Evolutionary conservation across 2,888 invertebrate genomes (phyloP).

Genomic region (Agrotis puta): DNA sequence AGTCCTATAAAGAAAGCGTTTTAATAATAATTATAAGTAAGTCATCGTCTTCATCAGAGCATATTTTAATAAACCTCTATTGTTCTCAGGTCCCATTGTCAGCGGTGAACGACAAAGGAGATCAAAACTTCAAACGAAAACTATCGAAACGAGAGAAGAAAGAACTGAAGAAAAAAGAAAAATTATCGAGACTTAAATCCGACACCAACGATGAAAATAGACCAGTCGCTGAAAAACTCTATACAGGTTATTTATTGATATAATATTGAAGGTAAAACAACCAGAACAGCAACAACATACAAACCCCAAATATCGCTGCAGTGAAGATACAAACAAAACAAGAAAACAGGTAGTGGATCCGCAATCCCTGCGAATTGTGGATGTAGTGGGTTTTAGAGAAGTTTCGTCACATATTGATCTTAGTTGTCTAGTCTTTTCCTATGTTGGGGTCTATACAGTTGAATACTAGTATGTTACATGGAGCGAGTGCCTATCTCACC

Average conservation of each 20-base stretch:
- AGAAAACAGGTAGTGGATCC: constrained; percentile 67
- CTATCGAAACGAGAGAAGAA: constrained; percentile 99
- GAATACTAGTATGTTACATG: too few species aligned
- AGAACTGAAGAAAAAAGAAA: constrained; percentile 98
- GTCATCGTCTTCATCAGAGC: neutral
- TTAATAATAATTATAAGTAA: neutral
- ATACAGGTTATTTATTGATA: constrained; percentile 92
- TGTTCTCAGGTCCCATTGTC: constrained; percentile 63
- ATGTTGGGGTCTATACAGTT: too few species aligned
- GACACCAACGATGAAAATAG: constrained; percentile 93
- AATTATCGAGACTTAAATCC: constrained; percentile 95
- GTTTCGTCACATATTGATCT: neutral
- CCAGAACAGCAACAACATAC: constrained; percentile 47
- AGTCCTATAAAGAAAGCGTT: neutral
- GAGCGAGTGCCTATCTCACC: too few species aligned
- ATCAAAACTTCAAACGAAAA: constrained; percentile 97
- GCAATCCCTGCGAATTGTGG: constrained; percentile 52
- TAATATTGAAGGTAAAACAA: constrained; percentile 35
- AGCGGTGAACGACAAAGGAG: constrained; percentile 94
- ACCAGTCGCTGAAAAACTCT: constrained; percentile 97
- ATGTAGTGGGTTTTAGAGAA: constrained; percentile 40
- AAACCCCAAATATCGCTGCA: constrained; percentile 36
- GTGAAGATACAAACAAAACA: constrained; percentile 69
- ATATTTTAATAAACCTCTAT: neutral
- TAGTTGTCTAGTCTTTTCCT: too few species aligned